phyloP scores from a whole-genome alignment of 2,113 vertebrate genomes.

The Parus major region DNA sequence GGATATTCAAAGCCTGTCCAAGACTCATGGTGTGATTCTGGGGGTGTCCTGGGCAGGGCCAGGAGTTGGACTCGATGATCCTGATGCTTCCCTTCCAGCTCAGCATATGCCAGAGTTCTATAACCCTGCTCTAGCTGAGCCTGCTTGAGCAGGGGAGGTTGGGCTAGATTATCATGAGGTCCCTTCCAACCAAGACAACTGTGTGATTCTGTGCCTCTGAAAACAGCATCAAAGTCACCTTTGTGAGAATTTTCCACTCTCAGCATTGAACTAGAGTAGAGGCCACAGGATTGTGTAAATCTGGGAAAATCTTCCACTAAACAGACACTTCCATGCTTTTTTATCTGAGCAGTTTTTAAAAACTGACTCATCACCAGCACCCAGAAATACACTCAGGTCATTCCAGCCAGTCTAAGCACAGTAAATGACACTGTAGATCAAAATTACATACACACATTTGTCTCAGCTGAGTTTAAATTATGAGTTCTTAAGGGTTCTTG shows the following conservation, averaged over 20 bases:
- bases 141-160: background rate
- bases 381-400: background rate
- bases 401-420: background rate
- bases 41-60: background rate
- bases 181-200: background rate
- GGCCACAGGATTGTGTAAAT: background rate
- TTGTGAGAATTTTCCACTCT: background rate
- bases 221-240: background rate
- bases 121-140: background rate
- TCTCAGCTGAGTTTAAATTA: background rate
- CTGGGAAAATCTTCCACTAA: background rate
- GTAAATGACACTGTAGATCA: background rate
- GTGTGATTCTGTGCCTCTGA: background rate
- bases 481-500: background rate
- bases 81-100: background rate
- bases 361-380: background rate
- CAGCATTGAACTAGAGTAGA: rapidly evolving
- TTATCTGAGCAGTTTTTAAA: background rate
- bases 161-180: background rate
- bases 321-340: background rate
- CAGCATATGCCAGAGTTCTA: background rate
- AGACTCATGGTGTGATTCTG: background rate
- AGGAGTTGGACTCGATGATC: background rate
- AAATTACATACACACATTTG: background rate
- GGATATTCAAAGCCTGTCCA: background rate